Percentiles rank a stretch among this genome's conserved stretches.
These are phyloP conservation scores for Linepithema humile DNA, from an alignment of 1,140 invertebrate genomes.

Conservation along the genomic window DNA sequence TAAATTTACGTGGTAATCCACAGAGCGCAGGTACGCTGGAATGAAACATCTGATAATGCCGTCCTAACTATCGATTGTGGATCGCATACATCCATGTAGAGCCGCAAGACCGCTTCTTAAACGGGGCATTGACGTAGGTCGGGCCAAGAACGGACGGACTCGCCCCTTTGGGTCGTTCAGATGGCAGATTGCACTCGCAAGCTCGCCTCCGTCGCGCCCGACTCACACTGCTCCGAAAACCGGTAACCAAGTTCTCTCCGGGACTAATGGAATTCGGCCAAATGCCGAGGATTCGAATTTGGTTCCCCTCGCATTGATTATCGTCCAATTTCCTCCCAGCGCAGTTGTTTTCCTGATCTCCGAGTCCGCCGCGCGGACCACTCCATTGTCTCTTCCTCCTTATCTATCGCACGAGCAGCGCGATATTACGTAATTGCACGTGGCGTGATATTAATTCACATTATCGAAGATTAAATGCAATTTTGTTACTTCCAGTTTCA, in stretches of 20 bases:
- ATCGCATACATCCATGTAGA: slow-evolving; percentile 3
- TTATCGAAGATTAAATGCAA: too few relatives aligned
- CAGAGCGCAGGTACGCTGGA: too few relatives aligned
- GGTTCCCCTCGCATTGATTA: slow-evolving; percentile 57
- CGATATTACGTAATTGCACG: not conserved
- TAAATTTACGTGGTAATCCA: too few relatives aligned
- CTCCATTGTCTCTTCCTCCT: not conserved
- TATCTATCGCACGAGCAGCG: not conserved
- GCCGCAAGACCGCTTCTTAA: slow-evolving; percentile 27
- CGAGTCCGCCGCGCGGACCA: not conserved
- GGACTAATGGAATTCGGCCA: slow-evolving; percentile 60
- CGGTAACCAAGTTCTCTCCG: slow-evolving; percentile 40
- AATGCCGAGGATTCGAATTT: slow-evolving; percentile 60
- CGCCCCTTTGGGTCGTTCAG: slow-evolving; percentile 18
- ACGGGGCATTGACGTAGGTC: slow-evolving; percentile 72
- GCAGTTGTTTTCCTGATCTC: slow-evolving; percentile 2
- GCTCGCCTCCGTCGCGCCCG: slow-evolving; percentile 12
- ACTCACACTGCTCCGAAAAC: slow-evolving; percentile 35
- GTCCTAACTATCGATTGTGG: not conserved
- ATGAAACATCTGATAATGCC: too few relatives aligned
- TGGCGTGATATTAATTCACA: too few relatives aligned
- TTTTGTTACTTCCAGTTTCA: too few relatives aligned
- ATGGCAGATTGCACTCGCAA: slow-evolving; percentile 38
- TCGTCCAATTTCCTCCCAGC: slow-evolving; percentile 33
- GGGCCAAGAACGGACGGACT: slow-evolving; percentile 36